Evolutionary conservation across 2,888 invertebrate species (phyloP), one percentile per base, ranked within the genome.

Genomic region (Nysson spinosus): DNA sequence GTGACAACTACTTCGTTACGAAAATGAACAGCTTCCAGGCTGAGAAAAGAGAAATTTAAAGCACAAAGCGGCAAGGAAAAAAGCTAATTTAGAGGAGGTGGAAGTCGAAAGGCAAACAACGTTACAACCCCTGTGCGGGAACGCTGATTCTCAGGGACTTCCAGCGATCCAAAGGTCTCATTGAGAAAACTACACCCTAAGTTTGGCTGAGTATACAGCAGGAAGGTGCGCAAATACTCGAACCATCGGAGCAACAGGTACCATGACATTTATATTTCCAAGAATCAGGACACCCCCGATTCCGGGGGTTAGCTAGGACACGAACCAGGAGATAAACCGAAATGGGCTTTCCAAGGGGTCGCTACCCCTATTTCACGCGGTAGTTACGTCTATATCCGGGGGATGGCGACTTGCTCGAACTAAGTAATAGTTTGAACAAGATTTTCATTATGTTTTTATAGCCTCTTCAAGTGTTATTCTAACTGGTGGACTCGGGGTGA

Each of bases 361-460:
- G 49, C 52, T 34, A 62, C 57, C 47, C 54, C 52, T 20, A 42
- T 26, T 11, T 42, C 35, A 46, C 55, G 32, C 37, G 35, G 7
- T 20, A 67, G 69, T 75, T 75, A 57, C 40, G 17, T 7, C 51
- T n/a, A 28, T 39, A 52, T 50, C 69, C 75, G 75, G 16, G 28
- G 43, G 75, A 75, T 75, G 75, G 75, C 76, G 72, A 35, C 63
- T 46, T 24, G n/a, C 37, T 62, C 62, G 66, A 72, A 22, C 55
- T 34, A 43, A 14, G 20, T 47, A 66, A 47, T 39, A 22, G 39
- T 47, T 47, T 34, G 16, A 6, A 19, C 4, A 6, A 17, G 9
- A 61, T 44, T 66, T 69, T 66, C 52, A 39, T 34, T 49, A 37
- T 22, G 55, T 51, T 12, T 46, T 46, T 26, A 28, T 14, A 14